These are phyloP conservation scores for Tokudaia tokunoshimensis DNA, from an alignment of 2,797 vertebrate species.

Conservation along the genomic window DNA sequence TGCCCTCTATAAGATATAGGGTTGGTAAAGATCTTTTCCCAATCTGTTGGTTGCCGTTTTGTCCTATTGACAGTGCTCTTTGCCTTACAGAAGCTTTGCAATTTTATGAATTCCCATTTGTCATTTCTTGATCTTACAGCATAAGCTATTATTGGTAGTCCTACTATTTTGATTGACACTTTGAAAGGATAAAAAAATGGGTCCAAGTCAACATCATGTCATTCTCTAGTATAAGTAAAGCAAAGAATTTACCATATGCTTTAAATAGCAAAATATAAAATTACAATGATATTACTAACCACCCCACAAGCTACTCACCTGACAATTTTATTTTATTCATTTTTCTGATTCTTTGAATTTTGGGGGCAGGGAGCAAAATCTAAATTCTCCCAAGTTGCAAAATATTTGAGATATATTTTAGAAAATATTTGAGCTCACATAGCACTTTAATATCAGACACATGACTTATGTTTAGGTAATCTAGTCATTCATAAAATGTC, in stretches of 20 bases:
- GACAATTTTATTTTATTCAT: background rate
- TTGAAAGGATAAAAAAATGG: background rate
- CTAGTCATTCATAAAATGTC: background rate
- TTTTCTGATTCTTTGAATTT: background rate
- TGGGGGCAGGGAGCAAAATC: background rate
- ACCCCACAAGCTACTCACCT: background rate
- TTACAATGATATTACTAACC: background rate
- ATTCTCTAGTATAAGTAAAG: background rate
- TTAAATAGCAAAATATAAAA: conserved; percentile 46
- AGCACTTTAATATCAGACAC: background rate
- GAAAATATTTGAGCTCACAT: background rate
- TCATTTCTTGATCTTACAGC: too few relatives aligned
- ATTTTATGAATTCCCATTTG: too few relatives aligned
- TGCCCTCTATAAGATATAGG: too few relatives aligned
- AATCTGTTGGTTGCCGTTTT: too few relatives aligned
- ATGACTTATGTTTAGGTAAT: background rate
- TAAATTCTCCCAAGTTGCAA: background rate
- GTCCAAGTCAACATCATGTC: background rate
- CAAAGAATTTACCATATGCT: conserved; percentile 6
- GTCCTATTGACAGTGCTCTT: too few relatives aligned
- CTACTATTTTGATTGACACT: background rate
- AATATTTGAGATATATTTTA: background rate
- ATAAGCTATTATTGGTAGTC: background rate
- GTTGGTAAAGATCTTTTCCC: too few relatives aligned
- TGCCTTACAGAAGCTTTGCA: too few relatives aligned